Evolutionary conservation across 2,113 vertebrate species (phyloP).

Genomic region (Numida meleagris): DNA sequence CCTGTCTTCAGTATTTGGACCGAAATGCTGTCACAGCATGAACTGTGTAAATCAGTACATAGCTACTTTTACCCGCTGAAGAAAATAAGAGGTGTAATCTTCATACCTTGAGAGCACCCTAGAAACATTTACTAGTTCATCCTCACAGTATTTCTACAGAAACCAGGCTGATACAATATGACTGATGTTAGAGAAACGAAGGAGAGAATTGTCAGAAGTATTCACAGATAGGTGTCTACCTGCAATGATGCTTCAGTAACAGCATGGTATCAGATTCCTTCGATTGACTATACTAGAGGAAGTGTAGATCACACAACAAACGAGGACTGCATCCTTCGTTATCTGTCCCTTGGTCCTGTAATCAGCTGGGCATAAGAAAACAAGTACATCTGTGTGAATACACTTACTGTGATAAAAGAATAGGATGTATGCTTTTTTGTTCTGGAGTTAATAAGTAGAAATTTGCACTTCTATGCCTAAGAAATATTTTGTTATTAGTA

Average conservation of each 20-base stretch:
- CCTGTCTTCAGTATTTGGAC: neutral
- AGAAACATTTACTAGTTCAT: neutral
- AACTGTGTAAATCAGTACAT: neutral
- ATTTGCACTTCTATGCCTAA: neutral
- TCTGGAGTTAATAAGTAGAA: neutral
- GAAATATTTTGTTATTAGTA: neutral
- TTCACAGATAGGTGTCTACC: neutral
- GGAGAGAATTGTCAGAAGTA: neutral
- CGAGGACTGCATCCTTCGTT: neutral
- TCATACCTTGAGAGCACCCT: neutral
- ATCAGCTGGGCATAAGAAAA: neutral
- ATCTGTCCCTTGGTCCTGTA: neutral
- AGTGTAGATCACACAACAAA: neutral
- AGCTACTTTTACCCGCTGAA: neutral
- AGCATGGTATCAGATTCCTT: neutral
- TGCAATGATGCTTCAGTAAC: neutral
- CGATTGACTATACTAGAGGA: fast-evolving
- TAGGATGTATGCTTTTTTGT: neutral
- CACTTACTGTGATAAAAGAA: neutral
- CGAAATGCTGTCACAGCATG: neutral
- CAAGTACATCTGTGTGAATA: neutral
- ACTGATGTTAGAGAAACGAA: neutral
- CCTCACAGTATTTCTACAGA: neutral
- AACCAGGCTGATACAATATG: neutral
- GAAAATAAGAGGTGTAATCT: neutral